phyloP scores from a whole-genome alignment of 2,888 invertebrate genomes.

The Leptothorax acervorum region DNA sequence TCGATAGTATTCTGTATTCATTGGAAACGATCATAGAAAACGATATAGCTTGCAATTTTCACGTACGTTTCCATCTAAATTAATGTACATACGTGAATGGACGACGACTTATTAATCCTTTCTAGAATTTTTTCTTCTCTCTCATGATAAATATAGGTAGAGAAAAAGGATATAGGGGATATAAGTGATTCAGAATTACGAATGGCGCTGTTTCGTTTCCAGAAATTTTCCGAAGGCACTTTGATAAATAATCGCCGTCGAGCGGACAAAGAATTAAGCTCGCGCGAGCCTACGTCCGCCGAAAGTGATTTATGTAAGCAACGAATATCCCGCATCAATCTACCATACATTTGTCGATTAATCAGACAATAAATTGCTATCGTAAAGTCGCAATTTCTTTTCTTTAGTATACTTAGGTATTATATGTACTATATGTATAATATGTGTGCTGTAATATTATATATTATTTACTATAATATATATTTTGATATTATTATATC shows the following conservation, averaged over 20 bases:
- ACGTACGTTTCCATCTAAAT: neutral
- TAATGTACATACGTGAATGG: neutral
- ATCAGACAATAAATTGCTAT: conserved; percentile 20
- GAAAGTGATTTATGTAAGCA: conserved; percentile 63
- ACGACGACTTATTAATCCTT: conserved; percentile 42
- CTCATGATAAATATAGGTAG: conserved; percentile 26
- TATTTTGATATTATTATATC: neutral
- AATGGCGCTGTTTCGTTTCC: neutral
- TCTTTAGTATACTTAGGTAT: neutral
- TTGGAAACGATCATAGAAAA: neutral
- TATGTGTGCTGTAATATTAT: neutral
- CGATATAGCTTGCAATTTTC: neutral
- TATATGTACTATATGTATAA: neutral
- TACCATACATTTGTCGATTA: conserved; percentile 16
- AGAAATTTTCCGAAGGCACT: conserved; percentile 45
- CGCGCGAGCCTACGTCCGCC: neutral
- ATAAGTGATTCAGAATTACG: conserved; percentile 25
- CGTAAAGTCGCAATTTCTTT: neutral
- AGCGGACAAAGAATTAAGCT: conserved; percentile 28
- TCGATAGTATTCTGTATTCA: too few species aligned
- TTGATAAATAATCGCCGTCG: conserved; percentile 59
- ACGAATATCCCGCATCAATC: conserved; percentile 29
- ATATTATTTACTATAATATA: neutral
- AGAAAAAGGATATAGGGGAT: neutral
- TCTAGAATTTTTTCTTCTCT: conserved; percentile 5